phyloP scores from a whole-genome alignment of 2,113 vertebrate genomes.

The Ovibos moschatus region DNA sequence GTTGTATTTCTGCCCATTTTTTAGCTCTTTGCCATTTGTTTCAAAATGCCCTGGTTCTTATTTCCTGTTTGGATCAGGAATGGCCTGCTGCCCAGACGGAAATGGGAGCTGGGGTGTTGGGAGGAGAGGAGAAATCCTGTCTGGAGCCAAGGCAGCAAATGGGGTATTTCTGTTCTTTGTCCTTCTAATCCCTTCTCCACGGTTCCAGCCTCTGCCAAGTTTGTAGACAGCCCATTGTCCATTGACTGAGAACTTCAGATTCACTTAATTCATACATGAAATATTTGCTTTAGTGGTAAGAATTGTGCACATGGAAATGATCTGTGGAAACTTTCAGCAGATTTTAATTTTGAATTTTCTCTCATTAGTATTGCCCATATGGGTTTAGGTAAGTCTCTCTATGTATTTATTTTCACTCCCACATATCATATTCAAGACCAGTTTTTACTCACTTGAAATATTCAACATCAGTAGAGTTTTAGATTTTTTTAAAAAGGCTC shows the following conservation, averaged over 20 bases:
- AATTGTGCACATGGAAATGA: background rate
- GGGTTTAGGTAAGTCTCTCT: background rate
- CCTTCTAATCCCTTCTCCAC: background rate
- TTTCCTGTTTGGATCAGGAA: background rate
- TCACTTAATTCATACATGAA: background rate
- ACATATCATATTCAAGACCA: background rate
- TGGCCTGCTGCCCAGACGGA: background rate
- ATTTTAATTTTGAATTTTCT: background rate
- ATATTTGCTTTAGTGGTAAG: background rate
- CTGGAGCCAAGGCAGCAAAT: background rate
- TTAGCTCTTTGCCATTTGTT: background rate
- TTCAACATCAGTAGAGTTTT: background rate
- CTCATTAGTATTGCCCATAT: fast-evolving
- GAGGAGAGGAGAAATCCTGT: background rate
- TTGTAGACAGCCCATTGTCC: background rate
- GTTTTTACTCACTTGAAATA: background rate
- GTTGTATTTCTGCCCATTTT: background rate
- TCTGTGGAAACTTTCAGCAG: background rate
- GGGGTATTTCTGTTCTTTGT: background rate
- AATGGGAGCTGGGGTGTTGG: background rate
- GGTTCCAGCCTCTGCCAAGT: background rate
- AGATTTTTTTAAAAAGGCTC: background rate
- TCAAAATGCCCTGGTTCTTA: background rate
- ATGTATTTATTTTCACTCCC: background rate
- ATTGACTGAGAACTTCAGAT: background rate